Base-by-base conservation (phyloP, 2,797 vertebrate genomes). In the Neosalanx taihuensis region DNA sequence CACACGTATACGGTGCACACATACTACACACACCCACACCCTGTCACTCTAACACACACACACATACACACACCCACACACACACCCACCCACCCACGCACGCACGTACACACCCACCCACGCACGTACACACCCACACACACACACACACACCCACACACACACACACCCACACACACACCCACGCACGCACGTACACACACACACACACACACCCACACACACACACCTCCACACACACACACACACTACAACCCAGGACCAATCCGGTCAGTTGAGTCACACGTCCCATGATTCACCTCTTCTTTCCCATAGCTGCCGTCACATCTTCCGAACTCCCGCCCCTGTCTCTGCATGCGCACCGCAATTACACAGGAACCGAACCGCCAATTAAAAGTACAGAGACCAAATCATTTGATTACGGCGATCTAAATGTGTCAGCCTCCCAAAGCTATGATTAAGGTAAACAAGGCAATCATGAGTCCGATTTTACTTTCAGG, bases 351-450 rank as follows among this genome's bases (percentile, higher is more conserved):
- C 49, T 51, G 59, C 41, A 76, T 31, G 71, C 66, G 82, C 5
- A 31, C 76, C 79, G 79, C 75, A 81, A 72, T 80, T 76, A 83
- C 70, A 57, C 17, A 7, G 35, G 59, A 62, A 74, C 76, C 75
- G 72, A 78, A 81, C n/a, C 76, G 56, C 73, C 1, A 35, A 76
- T 78, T 83, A 83, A 80, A 67, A 81, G 69, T 69, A 79, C 68
- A 71, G 76, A 46, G n/a, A 83, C 84, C 78, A 77, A 66, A 72
- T 70, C 26, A 75, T 78, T 56, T 66, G 31, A 46, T 81, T 70
- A 49, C 35, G 73, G n/a, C 23, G 41, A 60, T 51, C 60, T 72
- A 76, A 78, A 79, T 74, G 69, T 75, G 67, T 70, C 74, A 79
- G 63, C 30, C 66, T 60, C 64, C 69, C 72, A 70, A 71, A 79